These are phyloP conservation scores for Nematolebias whitei DNA, from an alignment of 2,113 vertebrate genomes.

Conservation along the genomic window DNA sequence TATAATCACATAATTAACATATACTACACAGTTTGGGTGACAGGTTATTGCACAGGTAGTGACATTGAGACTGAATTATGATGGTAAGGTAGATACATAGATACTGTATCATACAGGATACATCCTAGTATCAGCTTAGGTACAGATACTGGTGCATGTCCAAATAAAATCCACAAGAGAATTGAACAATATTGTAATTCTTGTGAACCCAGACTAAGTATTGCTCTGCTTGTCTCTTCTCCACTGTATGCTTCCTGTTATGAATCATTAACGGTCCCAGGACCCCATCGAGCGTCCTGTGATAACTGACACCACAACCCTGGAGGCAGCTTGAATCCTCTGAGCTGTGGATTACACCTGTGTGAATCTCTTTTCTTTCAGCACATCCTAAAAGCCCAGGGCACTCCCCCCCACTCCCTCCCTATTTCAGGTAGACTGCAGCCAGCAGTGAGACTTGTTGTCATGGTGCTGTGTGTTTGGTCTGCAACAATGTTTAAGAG, in stretches of 20 bases:
- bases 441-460: background rate
- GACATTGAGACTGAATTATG: no score
- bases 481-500: conserved; percentile 6
- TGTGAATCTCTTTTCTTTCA: background rate
- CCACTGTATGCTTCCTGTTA: background rate
- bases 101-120: no score
- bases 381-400: background rate
- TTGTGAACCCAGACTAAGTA: no score
- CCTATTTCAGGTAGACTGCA: background rate
- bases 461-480: background rate
- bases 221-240: no score
- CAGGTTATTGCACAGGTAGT: no score
- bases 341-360: background rate
- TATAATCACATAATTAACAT: no score
- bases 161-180: no score
- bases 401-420: background rate
- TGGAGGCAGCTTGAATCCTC: background rate
- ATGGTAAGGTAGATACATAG: no score
- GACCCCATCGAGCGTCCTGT: background rate
- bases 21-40: no score
- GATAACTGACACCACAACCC: background rate
- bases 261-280: background rate
- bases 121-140: no score
- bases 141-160: no score
- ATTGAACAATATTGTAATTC: no score